Percentiles rank a stretch among this genome's conserved stretches.
These are phyloP conservation scores for Rugalucina vietnamica DNA, from an alignment of 2,888 invertebrate species.

Conservation along the genomic window DNA sequence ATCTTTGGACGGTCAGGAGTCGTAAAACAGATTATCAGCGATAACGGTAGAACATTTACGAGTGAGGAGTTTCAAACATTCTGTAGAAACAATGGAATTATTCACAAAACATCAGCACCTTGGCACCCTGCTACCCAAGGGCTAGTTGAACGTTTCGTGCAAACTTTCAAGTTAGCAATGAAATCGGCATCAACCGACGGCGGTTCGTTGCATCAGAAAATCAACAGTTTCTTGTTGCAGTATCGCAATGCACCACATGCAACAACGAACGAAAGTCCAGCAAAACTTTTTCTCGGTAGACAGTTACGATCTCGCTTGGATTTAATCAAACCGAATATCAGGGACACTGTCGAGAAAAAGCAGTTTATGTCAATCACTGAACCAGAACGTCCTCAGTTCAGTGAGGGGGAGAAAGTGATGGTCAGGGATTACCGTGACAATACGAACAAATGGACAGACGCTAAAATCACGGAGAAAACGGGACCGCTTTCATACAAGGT, in stretches of 20 bases:
- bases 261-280: conserved; percentile 42
- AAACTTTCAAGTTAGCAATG: conserved; percentile 57
- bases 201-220: conserved; percentile 28
- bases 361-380: not conserved
- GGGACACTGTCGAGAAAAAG: conserved; percentile 5
- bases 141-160: conserved; percentile 54
- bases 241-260: conserved; percentile 46
- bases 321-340: not conserved
- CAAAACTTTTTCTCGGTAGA: conserved; percentile 52
- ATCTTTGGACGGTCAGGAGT: conserved; percentile 21
- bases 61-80: conserved; percentile 47
- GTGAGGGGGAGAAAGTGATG: conserved; percentile 13
- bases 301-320: conserved; percentile 20
- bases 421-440: conserved; percentile 15
- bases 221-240: conserved; percentile 30
- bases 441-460: not conserved
- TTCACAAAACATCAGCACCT: conserved; percentile 48
- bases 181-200: conserved; percentile 31
- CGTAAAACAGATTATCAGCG: not conserved
- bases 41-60: conserved; percentile 55
- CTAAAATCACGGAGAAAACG: not conserved
- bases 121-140: conserved; percentile 57
- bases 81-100: conserved; percentile 50
- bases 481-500: conserved; percentile 29
- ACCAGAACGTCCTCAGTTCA: not conserved